Base-by-base conservation (phyloP, 1,140 invertebrate species). In the Nasonia giraulti region DNA sequence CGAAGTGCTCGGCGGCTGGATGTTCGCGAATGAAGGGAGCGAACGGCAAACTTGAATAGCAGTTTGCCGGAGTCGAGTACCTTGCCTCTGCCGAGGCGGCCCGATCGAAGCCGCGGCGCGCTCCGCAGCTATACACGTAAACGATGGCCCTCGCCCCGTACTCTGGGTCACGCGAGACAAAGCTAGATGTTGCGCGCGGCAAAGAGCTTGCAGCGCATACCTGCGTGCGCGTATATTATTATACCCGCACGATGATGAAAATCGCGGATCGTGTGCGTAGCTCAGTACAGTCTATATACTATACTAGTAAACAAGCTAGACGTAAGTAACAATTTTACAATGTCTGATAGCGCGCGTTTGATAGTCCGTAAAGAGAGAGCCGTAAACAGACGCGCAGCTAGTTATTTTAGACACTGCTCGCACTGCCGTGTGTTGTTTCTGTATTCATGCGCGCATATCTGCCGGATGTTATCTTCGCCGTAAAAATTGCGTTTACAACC, bases 31-130 rank as follows among this genome's bases (percentile, higher is more conserved):
- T 62, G 55, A 62, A 62, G 55, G 73, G 31, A 33, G 27, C 27
- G 17, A 8, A 75, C 73, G 37, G 37, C 31, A 75, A 75, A 75
- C 73, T 75, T 75, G 73, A 75, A 75, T 44, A 40, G 73, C 73
- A 75, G 73, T 75, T 75, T 40, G 73, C 73, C 73, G 27, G 68
- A 71, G 68, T 71, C 68, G 68, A 71, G 68, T 71, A 71, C 55
- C 55, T 62, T 62, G 55, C 55, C 55, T 62, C 55, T 7, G 55
- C 55, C 55, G 47, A 37, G 1, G 68, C 4, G 31, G 27, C 27
- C 69, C 69, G 31, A 71, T 71, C 69, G 69, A 71, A 71, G 69
- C 69, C 27, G 66, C 68, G n/a, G 20, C 23, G 27, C n/a, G 1
- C 7, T 20, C 31, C 11, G 27, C 69, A 12, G 55, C 69, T 27